A percentile compares a stretch with the other conserved stretches of the same genome.
Evolutionary conservation across 2,888 invertebrate genomes (phyloP).

Genomic region (Stenurella melanura): DNA sequence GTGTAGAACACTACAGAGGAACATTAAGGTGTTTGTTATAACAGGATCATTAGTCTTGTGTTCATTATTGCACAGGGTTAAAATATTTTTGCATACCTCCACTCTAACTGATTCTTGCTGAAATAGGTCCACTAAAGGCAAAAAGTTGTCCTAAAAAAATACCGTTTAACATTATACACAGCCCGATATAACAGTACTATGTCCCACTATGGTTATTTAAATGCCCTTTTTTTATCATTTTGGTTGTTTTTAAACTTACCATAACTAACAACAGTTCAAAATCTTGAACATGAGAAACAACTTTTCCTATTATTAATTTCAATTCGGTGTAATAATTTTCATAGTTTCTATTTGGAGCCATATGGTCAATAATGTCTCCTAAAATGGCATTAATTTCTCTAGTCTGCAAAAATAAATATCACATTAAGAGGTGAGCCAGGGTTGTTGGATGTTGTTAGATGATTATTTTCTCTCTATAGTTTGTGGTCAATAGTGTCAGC

Average conservation of each 20-base stretch:
- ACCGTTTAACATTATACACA: not conserved
- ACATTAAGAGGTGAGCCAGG: too few species aligned
- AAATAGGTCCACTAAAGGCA: slow-evolving; percentile 92
- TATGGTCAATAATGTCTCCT: slow-evolving; percentile 89
- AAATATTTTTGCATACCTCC: slow-evolving; percentile 88
- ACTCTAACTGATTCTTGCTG: slow-evolving; percentile 89
- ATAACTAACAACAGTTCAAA: slow-evolving; percentile 88
- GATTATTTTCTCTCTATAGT: too few species aligned
- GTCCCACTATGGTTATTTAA: not conserved
- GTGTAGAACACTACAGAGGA: slow-evolving; percentile 91
- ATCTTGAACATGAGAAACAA: slow-evolving; percentile 85
- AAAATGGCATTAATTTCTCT: slow-evolving; percentile 90
- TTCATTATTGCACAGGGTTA: slow-evolving; percentile 75
- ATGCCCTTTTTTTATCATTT: too few species aligned
- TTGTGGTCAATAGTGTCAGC: not conserved
- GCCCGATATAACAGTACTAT: not conserved
- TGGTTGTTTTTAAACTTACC: slow-evolving; percentile 74
- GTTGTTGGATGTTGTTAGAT: too few species aligned
- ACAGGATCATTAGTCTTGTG: slow-evolving; percentile 85
- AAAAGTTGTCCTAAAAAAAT: slow-evolving; percentile 85
- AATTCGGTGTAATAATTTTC: slow-evolving; percentile 88
- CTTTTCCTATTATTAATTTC: slow-evolving; percentile 84
- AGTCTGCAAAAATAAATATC: slow-evolving; percentile 75
- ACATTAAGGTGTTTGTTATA: slow-evolving; percentile 91
- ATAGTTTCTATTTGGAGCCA: slow-evolving; percentile 84